Base-by-base conservation (phyloP, 2,797 vertebrate genomes). In the Poliocrania exsul region DNA sequence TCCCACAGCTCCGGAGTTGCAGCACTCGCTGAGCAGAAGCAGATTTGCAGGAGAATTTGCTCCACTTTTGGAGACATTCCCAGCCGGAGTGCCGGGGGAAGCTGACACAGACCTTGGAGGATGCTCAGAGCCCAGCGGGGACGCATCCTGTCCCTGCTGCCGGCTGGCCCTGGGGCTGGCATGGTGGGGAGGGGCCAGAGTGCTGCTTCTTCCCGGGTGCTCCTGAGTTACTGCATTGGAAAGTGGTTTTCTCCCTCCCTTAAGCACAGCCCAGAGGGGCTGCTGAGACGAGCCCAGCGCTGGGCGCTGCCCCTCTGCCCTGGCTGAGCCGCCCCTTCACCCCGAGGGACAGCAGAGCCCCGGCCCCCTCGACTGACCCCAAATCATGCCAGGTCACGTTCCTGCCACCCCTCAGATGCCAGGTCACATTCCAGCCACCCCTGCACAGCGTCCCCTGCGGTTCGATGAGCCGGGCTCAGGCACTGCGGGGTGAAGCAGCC, bases 311-410 rank as follows among this genome's bases (percentile, higher is more conserved):
- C n/a, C 19, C 28, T 25, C 31, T 13, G 38, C n/a, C 40, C 72
- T 5, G 11, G 24, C 64, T 15, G 24, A 25, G 50, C 65, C 15
- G 29, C 21, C 31, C 57, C 28, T 44, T 11, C 7, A 1, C 31
- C 62, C 56, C 2, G 3, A 7, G 44, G 31, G 44, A 35, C 3
- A 1, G 35, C 8, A 12, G 12, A 19, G 12, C 18, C 58, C 71
- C 4, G 2, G 14, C 46, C 17, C 44, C 2, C 31, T 3, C 18
- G 5, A 4, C 56, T 7, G 11, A 8, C 17, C 80, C 56, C 37
- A 6, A 1, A 11, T 2, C 44, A 1, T 1, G 17, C 23, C 3
- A 3, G 69, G 31, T 2, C 23, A 0, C 24, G 0, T 2, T 16
- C 9, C 37, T 13, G 53, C 19, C 25, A 0, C 11, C 11, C 21